Conservation (phyloP, 2,113 vertebrate species). For the Tricholaema leucomelas region DNA sequence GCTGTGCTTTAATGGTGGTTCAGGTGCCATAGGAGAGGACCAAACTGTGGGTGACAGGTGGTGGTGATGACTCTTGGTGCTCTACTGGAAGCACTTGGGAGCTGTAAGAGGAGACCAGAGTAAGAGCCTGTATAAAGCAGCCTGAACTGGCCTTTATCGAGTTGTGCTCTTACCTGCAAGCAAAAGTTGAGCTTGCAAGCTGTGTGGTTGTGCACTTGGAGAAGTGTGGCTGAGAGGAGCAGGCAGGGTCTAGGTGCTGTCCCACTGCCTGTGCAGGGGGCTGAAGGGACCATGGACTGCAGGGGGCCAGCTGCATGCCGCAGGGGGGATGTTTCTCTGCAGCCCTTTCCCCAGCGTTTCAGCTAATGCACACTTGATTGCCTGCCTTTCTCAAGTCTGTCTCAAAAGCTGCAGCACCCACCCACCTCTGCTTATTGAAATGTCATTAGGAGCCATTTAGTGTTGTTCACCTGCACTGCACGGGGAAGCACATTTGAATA, state of each 20-base stretch:
- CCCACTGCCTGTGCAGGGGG: neutral
- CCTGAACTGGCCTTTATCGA: neutral
- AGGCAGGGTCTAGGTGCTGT: neutral
- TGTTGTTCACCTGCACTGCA: slow-evolving; percentile 28
- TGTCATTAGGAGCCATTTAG: slow-evolving; percentile 55
- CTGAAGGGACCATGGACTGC: neutral
- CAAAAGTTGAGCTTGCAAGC: neutral
- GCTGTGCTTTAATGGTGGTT: too few species aligned
- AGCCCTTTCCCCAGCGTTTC: neutral
- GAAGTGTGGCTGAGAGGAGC: rapidly evolving
- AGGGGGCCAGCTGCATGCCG: rapidly evolving
- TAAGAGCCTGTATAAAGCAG: neutral
- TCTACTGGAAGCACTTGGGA: neutral
- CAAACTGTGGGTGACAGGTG: rapidly evolving
- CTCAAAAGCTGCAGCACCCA: slow-evolving; percentile 13
- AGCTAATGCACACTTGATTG: slow-evolving; percentile 30
- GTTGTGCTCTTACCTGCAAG: neutral
- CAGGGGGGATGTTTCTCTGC: neutral
- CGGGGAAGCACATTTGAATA: neutral
- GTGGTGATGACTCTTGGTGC: neutral
- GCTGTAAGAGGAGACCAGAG: neutral
- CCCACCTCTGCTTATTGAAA: slow-evolving; percentile 52
- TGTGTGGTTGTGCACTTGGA: neutral
- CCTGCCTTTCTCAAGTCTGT: neutral
- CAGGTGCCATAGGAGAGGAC: neutral